A percentile compares a stretch with the other conserved stretches of the same genome.
Evolutionary conservation across 2,888 invertebrate species (phyloP).

Genomic region (Clepsis dumicolana): DNA sequence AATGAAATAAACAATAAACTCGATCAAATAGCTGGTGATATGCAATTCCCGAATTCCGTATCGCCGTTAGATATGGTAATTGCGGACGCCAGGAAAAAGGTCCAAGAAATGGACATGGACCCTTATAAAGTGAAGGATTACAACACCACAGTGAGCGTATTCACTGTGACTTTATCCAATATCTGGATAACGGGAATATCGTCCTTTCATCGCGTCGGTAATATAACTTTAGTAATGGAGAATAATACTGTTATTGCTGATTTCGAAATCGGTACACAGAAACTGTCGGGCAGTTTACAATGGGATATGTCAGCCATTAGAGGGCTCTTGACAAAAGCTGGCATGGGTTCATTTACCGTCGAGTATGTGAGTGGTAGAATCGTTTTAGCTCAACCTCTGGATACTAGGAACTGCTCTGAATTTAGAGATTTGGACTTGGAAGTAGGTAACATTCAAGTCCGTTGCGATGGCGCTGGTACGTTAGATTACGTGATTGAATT

Average conservation of each 20-base stretch:
- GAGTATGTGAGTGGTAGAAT: constrained; percentile 91
- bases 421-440: constrained; percentile 92
- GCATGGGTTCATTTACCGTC: constrained; percentile 91
- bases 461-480: constrained; percentile 95
- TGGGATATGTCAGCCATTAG: constrained; percentile 91
- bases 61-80: constrained; percentile 92
- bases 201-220: constrained; percentile 93
- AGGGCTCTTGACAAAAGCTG: constrained; percentile 89
- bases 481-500: constrained; percentile 94
- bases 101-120: constrained; percentile 89
- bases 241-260: constrained; percentile 89
- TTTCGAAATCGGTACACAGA: constrained; percentile 92
- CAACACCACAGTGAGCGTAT: constrained; percentile 90
- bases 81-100: constrained; percentile 88
- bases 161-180: constrained; percentile 89
- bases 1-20: constrained; percentile 89
- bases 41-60: constrained; percentile 91
- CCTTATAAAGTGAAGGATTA: constrained; percentile 91
- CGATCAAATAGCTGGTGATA: constrained; percentile 84
- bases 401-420: constrained; percentile 90
- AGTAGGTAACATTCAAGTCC: constrained; percentile 93
- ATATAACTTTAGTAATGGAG: constrained; percentile 90
- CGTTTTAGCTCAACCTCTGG: constrained; percentile 90
- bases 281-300: constrained; percentile 90
- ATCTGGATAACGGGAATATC: constrained; percentile 94